Evolutionary conservation across 2,113 vertebrate genomes (phyloP).

Genomic region (Microcebus lehilahytsara): DNA sequence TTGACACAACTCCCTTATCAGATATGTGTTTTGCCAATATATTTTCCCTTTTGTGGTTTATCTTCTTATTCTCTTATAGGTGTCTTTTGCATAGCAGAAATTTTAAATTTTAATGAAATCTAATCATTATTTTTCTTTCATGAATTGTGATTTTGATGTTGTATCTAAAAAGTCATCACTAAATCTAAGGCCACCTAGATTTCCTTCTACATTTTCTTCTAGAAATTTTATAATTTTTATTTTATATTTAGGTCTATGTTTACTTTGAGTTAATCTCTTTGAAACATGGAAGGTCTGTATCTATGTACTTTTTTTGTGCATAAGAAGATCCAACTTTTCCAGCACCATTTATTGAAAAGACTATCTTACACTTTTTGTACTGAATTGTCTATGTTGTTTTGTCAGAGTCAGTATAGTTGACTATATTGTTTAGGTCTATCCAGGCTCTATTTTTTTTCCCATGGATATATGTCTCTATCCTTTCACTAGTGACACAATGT

Average conservation of each 20-base stretch:
- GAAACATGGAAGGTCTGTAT: neutral
- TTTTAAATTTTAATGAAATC: neutral
- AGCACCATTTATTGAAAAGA: neutral
- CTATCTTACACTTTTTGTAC: neutral
- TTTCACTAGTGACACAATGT: neutral
- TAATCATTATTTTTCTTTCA: neutral
- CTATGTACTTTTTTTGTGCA: neutral
- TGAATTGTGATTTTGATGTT: neutral
- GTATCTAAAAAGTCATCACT: neutral
- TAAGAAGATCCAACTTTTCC: neutral
- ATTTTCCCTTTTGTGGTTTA: neutral
- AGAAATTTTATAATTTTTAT: neutral
- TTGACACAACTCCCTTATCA: neutral
- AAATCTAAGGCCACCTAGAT: neutral
- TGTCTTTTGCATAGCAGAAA: neutral
- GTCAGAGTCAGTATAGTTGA: neutral
- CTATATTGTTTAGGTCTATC: neutral
- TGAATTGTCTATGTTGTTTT: neutral
- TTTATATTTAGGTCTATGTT: neutral
- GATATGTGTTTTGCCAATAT: neutral
- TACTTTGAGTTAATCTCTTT: neutral
- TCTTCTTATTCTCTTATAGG: neutral
- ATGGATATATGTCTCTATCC: neutral
- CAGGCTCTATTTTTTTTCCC: neutral
- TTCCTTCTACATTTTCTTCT: neutral